phyloP scores from a whole-genome alignment of 2,888 invertebrate species.

The Drosophila rellima region DNA sequence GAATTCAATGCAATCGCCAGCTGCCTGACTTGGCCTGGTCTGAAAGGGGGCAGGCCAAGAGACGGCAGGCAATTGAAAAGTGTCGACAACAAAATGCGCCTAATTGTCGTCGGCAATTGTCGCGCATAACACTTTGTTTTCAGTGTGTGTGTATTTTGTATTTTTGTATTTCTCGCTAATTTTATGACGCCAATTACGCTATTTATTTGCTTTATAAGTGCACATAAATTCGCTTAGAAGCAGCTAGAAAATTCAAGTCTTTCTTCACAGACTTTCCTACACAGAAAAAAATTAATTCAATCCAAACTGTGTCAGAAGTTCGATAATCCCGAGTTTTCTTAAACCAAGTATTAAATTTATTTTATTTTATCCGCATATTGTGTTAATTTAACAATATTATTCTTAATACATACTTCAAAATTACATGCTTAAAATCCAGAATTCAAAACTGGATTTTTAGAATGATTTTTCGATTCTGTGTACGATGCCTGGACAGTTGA shows the following conservation, averaged over 20 bases:
- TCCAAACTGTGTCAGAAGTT: too few relatives aligned
- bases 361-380: too few relatives aligned
- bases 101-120: constrained; percentile 74
- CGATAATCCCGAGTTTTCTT: too few relatives aligned
- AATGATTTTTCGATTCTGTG: too few relatives aligned
- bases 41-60: neutral
- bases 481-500: constrained; percentile 12
- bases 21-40: constrained; percentile 26
- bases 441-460: too few relatives aligned
- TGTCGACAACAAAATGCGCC: constrained; percentile 75
- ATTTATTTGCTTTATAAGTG: constrained; percentile 26
- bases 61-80: constrained; percentile 30
- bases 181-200: constrained; percentile 57
- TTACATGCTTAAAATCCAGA: too few relatives aligned
- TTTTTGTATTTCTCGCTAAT: constrained; percentile 57
- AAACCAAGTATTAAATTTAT: too few relatives aligned
- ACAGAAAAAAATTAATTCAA: too few relatives aligned
- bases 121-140: constrained; percentile 78
- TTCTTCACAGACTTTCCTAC: too few relatives aligned
- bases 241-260: neutral
- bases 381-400: too few relatives aligned
- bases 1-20: constrained; percentile 68
- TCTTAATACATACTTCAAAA: too few relatives aligned
- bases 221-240: constrained; percentile 15
- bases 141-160: neutral